Evolutionary conservation across 2,888 invertebrate species (phyloP).

Genomic region (Microdon myrmicae): DNA sequence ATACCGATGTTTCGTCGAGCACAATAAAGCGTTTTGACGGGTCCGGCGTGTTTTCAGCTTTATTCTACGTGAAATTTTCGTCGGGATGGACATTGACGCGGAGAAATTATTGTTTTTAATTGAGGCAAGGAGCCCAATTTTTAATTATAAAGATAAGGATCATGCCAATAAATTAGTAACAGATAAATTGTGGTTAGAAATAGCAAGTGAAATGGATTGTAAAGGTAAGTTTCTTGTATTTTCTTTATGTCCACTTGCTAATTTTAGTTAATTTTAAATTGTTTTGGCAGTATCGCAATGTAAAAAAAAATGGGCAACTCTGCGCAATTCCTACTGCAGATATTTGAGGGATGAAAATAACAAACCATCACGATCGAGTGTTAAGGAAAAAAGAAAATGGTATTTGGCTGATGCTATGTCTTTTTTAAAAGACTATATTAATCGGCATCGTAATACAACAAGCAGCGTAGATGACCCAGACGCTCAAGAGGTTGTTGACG

Average conservation of each 20-base stretch:
- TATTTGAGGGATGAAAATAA: neutral
- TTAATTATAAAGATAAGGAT: neutral
- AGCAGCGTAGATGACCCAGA: conserved; percentile 8
- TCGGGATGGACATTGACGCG: neutral
- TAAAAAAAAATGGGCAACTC: conserved; percentile 6
- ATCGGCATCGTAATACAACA: neutral
- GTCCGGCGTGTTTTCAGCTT: too few relatives aligned
- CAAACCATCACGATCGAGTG: conserved; percentile 1
- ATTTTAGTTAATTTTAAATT: too few relatives aligned
- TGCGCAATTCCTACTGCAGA: conserved; percentile 8
- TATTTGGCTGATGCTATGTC: conserved; percentile 5
- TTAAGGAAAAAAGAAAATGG: conserved; percentile 2
- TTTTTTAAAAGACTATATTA: conserved; percentile 13
- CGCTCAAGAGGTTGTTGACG: neutral
- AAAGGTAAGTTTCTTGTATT: conserved; percentile 1
- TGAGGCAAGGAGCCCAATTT: conserved; percentile 2
- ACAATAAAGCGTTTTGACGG: too few relatives aligned
- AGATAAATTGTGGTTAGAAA: neutral
- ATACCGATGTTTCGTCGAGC: too few relatives aligned
- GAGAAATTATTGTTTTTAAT: conserved; percentile 3
- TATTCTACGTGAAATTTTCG: neutral
- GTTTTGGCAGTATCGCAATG: conserved; percentile 4
- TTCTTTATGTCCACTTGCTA: too few relatives aligned
- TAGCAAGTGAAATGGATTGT: conserved; percentile 4
- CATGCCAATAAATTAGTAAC: conserved; percentile 1